phyloP scores from a whole-genome alignment of 2,888 invertebrate genomes.

The Mesorhabditis belari region DNA sequence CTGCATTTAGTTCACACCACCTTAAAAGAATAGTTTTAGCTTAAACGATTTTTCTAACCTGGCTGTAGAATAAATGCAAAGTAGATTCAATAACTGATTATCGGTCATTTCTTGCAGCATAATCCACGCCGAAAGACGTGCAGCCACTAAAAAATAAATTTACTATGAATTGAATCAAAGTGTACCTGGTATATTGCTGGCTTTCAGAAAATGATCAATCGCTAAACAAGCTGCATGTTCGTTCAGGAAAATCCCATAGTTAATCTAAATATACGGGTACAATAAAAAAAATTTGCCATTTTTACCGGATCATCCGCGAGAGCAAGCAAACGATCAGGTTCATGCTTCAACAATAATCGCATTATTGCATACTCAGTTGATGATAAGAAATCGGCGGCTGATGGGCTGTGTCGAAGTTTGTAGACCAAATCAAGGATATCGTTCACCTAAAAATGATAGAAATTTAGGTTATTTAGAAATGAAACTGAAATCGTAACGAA shows the following conservation, averaged over 20 bases:
- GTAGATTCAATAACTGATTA: conserved; percentile 28
- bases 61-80: conserved; percentile 5
- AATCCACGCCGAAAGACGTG: conserved; percentile 69
- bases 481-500: not conserved
- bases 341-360: conserved; percentile 57
- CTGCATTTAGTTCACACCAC: conserved; percentile 38
- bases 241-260: conserved; percentile 87
- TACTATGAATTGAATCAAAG: not conserved
- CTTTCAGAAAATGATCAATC: conserved; percentile 68
- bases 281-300: not conserved
- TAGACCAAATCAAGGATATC: conserved; percentile 45
- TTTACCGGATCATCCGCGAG: conserved; percentile 69
- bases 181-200: conserved; percentile 52
- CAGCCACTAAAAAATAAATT: conserved; percentile 60
- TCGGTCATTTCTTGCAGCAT: conserved; percentile 63
- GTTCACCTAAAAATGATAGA: conserved; percentile 13
- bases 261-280: conserved; percentile 56
- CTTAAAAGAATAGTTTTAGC: no score
- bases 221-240: conserved; percentile 71
- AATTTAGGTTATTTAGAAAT: not conserved
- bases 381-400: conserved; percentile 66
- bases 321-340: conserved; percentile 64
- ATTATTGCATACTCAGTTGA: conserved; percentile 78
- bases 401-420: conserved; percentile 63
- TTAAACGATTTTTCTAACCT: not conserved